These are phyloP conservation scores for Danio choprae DNA, from an alignment of 2,797 vertebrate genomes.

Conservation along the genomic window DNA sequence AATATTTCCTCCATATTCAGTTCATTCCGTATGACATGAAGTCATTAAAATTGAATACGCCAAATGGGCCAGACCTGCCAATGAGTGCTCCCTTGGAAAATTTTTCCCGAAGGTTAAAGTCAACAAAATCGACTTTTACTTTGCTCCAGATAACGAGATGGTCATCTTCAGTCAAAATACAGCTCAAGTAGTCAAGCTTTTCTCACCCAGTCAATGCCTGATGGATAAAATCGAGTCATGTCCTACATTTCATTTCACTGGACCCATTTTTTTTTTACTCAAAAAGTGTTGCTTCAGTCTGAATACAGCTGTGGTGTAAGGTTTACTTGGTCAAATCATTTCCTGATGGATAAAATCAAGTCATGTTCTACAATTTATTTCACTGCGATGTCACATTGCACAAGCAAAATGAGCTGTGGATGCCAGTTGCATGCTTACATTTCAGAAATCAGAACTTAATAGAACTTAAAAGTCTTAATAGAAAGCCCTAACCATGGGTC, in stretches of 20 bases:
- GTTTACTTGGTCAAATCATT: neutral
- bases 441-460: no score
- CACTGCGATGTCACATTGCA: neutral
- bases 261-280: no score
- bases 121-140: neutral
- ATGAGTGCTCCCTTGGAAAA: conserved; percentile 65
- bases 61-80: conserved; percentile 67
- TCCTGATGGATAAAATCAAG: neutral
- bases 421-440: neutral
- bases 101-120: neutral
- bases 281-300: neutral
- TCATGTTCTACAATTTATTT: neutral
- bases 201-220: no score
- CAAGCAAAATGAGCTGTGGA: neutral
- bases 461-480: neutral
- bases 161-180: neutral
- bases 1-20: conserved; percentile 76
- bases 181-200: no score
- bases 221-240: no score
- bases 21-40: conserved; percentile 79
- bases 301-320: neutral
- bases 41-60: conserved; percentile 80
- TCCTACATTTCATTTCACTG: no score
- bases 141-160: neutral
- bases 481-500: neutral